Conservation (phyloP, 1,140 invertebrate genomes). For the Cydia splendana region DNA sequence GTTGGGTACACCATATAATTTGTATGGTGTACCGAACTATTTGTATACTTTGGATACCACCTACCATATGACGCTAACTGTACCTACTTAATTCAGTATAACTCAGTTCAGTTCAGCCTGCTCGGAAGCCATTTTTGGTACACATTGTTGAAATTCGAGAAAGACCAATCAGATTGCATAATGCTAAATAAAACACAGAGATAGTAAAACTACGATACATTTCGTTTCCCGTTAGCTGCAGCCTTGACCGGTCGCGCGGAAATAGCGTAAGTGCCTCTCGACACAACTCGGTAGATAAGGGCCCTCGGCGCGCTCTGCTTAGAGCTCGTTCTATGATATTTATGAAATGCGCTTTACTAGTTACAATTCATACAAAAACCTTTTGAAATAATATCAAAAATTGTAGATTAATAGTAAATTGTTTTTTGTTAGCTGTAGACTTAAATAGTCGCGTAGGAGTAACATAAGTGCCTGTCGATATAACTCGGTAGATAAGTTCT, state of each 20-base stretch:
- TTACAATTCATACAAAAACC: neutral
- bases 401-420: too few species aligned
- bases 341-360: neutral
- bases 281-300: neutral
- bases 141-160: too few species aligned
- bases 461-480: neutral
- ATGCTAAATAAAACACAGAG: neutral
- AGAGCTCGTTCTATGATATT: neutral
- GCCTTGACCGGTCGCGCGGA: slow-evolving; percentile 8
- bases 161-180: too few species aligned
- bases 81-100: too few species aligned
- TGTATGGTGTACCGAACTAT: too few species aligned
- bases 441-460: neutral
- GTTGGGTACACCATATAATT: too few species aligned
- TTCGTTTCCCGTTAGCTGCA: neutral
- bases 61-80: too few species aligned
- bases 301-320: neutral
- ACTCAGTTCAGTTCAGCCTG: too few species aligned
- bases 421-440: neutral
- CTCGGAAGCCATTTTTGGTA: too few species aligned
- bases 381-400: too few species aligned
- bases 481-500: neutral
- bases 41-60: too few species aligned
- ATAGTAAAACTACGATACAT: neutral
- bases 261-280: slow-evolving; percentile 5